Evolutionary conservation across 2,888 invertebrate species (phyloP).

Genomic region (Drosophila mimica): DNA sequence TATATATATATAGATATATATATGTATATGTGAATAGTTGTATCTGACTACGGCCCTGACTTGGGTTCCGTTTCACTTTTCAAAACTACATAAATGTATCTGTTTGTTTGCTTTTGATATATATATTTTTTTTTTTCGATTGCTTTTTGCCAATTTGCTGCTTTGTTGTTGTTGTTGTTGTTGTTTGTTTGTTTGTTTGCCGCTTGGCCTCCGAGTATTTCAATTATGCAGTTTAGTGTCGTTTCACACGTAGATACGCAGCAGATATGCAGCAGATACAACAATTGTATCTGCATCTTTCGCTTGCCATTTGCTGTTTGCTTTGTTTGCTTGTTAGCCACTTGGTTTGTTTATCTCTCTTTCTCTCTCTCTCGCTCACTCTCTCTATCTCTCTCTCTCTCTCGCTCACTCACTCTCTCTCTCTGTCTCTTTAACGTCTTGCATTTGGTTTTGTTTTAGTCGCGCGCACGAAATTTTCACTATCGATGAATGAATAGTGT

Average conservation of each 20-base stretch:
- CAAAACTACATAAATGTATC: constrained; percentile 24
- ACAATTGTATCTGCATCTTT: constrained; percentile 46
- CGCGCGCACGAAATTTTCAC: constrained; percentile 62
- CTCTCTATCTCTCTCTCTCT: constrained; percentile 5
- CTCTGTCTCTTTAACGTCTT: constrained; percentile 16
- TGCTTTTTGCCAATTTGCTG: constrained; percentile 44
- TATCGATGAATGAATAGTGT: constrained; percentile 69
- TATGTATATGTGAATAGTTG: constrained; percentile 5
- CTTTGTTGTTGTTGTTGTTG: background rate
- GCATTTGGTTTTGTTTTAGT: constrained; percentile 57
- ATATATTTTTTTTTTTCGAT: constrained; percentile 34
- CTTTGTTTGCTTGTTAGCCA: constrained; percentile 46
- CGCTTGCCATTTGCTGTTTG: constrained; percentile 25
- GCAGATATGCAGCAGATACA: constrained; percentile 26
- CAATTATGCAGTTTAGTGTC: constrained; percentile 72
- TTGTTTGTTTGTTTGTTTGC: constrained; percentile 24
- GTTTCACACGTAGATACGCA: constrained; percentile 69
- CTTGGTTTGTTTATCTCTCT: constrained; percentile 42
- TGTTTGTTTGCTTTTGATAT: background rate
- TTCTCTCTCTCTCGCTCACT: constrained; percentile 3
- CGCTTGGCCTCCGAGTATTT: constrained; percentile 51
- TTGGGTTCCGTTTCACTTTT: constrained; percentile 77
- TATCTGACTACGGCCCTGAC: constrained; percentile 62
- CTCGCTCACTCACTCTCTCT: background rate
- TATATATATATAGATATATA: constrained; percentile 2